A percentile compares a stretch with the other conserved stretches of the same genome.
Conservation (phyloP, 2,113 vertebrate genomes). For the Prolemur simus region DNA sequence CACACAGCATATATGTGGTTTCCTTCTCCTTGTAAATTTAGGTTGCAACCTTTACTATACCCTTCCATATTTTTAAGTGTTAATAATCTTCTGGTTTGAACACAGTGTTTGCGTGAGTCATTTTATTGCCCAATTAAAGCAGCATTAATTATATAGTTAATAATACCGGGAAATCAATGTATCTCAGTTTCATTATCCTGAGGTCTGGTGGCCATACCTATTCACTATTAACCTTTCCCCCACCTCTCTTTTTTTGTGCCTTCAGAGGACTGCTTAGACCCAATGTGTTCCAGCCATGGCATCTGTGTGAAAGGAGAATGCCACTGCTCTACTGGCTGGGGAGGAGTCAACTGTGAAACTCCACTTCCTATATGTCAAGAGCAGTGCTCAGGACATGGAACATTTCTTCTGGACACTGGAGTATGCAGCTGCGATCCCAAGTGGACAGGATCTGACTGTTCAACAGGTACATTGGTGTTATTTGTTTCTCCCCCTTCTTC, state of each 20-base stretch:
- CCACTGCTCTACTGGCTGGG: constrained; percentile 95
- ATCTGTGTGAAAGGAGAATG: constrained; percentile 95
- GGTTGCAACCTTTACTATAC: not conserved
- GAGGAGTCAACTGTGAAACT: constrained; percentile 91
- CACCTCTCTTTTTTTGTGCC: constrained; percentile 1
- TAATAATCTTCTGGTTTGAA: constrained; percentile 33
- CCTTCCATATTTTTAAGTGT: constrained; percentile 45
- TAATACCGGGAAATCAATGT: constrained; percentile 19
- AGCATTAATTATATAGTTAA: not conserved
- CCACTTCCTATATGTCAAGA: constrained; percentile 94
- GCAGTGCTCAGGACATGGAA: constrained; percentile 95
- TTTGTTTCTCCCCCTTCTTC: not conserved
- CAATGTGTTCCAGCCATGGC: constrained; percentile 92
- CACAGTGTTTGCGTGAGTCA: constrained; percentile 49
- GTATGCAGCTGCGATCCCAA: constrained; percentile 93
- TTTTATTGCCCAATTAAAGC: constrained; percentile 52
- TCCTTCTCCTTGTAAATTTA: constrained; percentile 55
- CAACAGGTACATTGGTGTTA: constrained; percentile 86
- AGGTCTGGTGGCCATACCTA: not conserved
- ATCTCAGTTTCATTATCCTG: not conserved
- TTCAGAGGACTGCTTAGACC: constrained; percentile 95
- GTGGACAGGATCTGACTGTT: constrained; percentile 96
- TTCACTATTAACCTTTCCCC: not conserved
- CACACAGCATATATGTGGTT: constrained; percentile 26
- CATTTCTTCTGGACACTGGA: constrained; percentile 91